Evolutionary conservation across 2,797 vertebrate genomes (phyloP).

Genomic region (Bradypus variegatus): DNA sequence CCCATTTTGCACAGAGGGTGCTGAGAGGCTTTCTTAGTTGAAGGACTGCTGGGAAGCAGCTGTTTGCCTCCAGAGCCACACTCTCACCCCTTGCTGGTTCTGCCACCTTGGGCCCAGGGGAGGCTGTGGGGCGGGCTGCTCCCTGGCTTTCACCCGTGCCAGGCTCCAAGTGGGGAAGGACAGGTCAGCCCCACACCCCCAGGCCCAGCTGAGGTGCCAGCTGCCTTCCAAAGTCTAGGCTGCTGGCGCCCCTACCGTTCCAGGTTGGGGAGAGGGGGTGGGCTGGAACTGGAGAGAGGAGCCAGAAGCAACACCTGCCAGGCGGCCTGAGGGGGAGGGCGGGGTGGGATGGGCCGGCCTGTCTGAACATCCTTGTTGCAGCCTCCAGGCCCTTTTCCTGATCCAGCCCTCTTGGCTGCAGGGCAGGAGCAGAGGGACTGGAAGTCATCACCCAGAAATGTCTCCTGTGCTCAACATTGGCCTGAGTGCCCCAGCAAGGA

Average conservation of each 20-base stretch:
- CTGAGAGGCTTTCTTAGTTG: background rate
- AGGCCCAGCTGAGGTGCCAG: background rate
- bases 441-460: background rate
- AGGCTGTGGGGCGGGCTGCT: rapidly evolving
- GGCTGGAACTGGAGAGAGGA: background rate
- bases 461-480: too few species aligned
- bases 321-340: background rate
- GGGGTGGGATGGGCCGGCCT: too few species aligned
- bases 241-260: background rate
- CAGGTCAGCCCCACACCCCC: background rate
- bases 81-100: background rate
- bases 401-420: background rate
- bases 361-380: background rate
- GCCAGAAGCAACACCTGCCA: background rate
- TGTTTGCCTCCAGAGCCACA: background rate
- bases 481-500: too few species aligned
- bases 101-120: background rate
- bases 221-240: background rate
- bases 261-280: rapidly evolving
- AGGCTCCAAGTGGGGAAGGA: background rate
- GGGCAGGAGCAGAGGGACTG: background rate
- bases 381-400: background rate
- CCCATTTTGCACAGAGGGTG: background rate
- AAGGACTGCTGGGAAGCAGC: background rate
- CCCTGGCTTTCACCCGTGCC: background rate